A percentile compares a stretch with the other conserved stretches of the same genome.
phyloP scores from a whole-genome alignment of 2,797 vertebrate genomes.

The Otolemur crassicaudatus region DNA sequence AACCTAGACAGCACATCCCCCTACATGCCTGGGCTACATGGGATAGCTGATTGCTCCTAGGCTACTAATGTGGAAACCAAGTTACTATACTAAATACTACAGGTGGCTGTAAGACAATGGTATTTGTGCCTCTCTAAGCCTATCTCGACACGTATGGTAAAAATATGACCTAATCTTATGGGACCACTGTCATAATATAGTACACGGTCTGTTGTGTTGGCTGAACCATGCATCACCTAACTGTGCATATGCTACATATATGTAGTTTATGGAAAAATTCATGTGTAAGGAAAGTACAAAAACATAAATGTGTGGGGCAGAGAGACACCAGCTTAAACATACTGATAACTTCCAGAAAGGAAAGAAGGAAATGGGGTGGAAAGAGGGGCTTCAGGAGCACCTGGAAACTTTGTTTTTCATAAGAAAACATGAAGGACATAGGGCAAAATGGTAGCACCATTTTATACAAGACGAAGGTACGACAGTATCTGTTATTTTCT shows the following conservation, averaged over 20 bases:
- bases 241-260: neutral
- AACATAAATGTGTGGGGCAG: neutral
- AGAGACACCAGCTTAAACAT: neutral
- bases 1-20: no score
- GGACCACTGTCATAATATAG: neutral
- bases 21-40: no score
- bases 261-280: neutral
- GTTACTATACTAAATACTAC: no score
- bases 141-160: no score
- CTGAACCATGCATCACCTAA: neutral
- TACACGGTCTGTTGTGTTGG: neutral
- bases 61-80: no score
- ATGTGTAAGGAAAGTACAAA: neutral
- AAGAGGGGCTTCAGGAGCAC: neutral
- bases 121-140: no score
- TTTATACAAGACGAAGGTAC: neutral
- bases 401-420: neutral
- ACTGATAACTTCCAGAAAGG: neutral
- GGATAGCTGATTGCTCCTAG: no score
- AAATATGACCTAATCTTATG: no score
- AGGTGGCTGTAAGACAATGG: no score
- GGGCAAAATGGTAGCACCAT: neutral
- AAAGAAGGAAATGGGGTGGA: neutral
- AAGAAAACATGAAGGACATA: slow-evolving; percentile 47
- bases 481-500: neutral